Percentiles rank a stretch among this genome's conserved stretches.
Conservation (phyloP, 2,113 vertebrate species). For the chimpanzee (Pan troglodytes) region NHGRI_mPanTro3-v2.1_pri NC_072421.2:12395001-12395500, state of each 20-base stretch:
- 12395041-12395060: not conserved
- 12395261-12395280: slow-evolving; percentile 10
- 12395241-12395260: slow-evolving; percentile 17
- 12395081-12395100: not conserved
- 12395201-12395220: not conserved
- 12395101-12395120: slow-evolving; percentile 39
- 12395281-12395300: not conserved
- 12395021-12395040: not conserved
- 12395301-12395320: not conserved
- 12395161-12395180: not conserved
- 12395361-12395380: slow-evolving; percentile 2
- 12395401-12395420: not conserved
- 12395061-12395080: slow-evolving; percentile 8
- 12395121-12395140: not conserved
- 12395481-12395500: not conserved
- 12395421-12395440: slow-evolving; percentile 10
- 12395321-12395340: not conserved
- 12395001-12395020: not conserved
- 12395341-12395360: not conserved
- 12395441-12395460: slow-evolving; percentile 26
- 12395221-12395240: slow-evolving; percentile 6
- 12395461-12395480: not conserved
- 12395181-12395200: not conserved
- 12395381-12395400: not conserved
- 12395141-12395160: slow-evolving; percentile 18